A percentile compares a stretch with the other conserved stretches of the same genome.
Conservation (phyloP, 2,113 vertebrate species). For the Vulpes lagopus region DNA sequence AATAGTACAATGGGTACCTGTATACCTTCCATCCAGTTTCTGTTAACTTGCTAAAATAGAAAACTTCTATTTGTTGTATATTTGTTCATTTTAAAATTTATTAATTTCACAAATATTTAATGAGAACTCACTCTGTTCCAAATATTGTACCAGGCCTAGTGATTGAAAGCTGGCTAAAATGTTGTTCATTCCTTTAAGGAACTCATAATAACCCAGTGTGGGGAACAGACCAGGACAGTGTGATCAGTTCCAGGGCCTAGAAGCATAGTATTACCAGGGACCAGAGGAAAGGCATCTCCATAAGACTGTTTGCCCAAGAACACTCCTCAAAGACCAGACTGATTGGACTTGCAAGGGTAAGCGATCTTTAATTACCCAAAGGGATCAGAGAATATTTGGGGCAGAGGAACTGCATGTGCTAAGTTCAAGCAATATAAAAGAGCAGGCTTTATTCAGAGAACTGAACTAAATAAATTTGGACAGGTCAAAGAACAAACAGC, state of each 20-base stretch:
- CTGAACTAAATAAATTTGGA: neutral
- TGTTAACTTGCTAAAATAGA: neutral
- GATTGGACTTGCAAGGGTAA: neutral
- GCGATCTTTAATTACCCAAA: neutral
- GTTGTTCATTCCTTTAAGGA: neutral
- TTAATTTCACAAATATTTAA: constrained; percentile 38
- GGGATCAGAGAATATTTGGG: neutral
- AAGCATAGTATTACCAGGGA: neutral
- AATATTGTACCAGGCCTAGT: neutral
- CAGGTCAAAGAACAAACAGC: neutral
- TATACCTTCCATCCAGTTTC: neutral
- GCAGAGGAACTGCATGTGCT: neutral
- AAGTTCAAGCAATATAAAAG: neutral
- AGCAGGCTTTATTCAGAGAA: neutral
- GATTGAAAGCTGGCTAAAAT: neutral
- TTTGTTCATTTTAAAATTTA: neutral
- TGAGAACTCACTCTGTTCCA: neutral
- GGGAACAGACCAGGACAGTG: neutral
- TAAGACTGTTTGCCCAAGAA: neutral
- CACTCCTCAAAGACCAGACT: neutral
- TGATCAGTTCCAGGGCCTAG: neutral
- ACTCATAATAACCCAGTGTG: neutral
- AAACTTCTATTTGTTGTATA: neutral
- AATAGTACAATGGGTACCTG: neutral
- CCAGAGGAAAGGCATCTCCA: neutral